Conservation (phyloP, 2,113 vertebrate genomes). For the Pavo muticus region DNA sequence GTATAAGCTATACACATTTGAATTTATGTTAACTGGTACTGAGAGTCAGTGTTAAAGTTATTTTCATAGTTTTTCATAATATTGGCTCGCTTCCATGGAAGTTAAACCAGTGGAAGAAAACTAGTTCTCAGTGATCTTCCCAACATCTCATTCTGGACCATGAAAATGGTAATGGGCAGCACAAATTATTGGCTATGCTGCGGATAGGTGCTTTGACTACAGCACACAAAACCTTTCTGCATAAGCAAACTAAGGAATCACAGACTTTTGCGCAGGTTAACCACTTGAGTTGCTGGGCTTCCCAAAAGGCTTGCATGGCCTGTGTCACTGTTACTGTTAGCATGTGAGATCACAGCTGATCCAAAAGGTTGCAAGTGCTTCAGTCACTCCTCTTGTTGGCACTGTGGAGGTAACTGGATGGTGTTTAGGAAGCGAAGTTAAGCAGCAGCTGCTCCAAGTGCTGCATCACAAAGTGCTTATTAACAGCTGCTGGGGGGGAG, state of each 20-base stretch:
- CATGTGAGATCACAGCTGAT: background rate
- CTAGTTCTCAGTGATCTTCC: no score
- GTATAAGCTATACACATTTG: background rate
- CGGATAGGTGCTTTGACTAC: background rate
- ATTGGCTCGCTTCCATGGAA: background rate
- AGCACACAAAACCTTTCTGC: background rate
- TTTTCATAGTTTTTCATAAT: background rate
- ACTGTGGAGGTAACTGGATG: background rate
- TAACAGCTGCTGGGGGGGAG: background rate
- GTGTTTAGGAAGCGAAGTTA: no score
- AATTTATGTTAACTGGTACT: background rate
- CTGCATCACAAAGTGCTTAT: background rate
- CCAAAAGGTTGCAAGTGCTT: background rate
- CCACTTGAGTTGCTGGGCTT: rapidly evolving
- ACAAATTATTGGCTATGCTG: rapidly evolving
- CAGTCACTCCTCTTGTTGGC: background rate
- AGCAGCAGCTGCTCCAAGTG: no score
- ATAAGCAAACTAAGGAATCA: rapidly evolving
- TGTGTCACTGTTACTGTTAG: background rate
- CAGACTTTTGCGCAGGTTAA: background rate
- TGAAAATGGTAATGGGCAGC: rapidly evolving
- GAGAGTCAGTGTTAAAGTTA: background rate
- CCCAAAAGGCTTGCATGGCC: background rate
- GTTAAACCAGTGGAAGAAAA: background rate
- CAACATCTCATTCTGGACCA: rapidly evolving